Conservation (phyloP, 2,888 invertebrate species). For the Oxytorus armatus region DNA sequence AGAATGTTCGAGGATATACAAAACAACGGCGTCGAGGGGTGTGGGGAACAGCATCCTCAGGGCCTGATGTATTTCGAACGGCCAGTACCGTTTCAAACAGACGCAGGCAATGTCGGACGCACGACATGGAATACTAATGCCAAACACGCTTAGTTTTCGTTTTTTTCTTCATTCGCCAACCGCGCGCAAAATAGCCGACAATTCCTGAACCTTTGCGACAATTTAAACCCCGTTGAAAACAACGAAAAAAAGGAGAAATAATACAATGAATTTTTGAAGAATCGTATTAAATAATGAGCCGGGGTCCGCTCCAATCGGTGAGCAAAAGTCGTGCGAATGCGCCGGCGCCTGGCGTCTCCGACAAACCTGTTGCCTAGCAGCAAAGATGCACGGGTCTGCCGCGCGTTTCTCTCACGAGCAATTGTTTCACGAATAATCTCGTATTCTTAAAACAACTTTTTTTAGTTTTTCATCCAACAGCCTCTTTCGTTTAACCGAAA, state of each 20-base stretch:
- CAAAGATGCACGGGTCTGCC: conserved; percentile 61
- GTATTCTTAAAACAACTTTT: no score
- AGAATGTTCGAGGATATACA: conserved; percentile 1
- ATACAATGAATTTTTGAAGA: not conserved
- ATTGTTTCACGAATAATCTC: no score
- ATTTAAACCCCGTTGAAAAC: not conserved
- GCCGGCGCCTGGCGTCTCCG: conserved; percentile 79
- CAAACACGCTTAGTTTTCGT: conserved; percentile 28
- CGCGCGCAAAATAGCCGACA: conserved; percentile 10
- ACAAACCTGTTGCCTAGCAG: conserved; percentile 82
- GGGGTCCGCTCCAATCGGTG: conserved; percentile 52
- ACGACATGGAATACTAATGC: conserved; percentile 79
- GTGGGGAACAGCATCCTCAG: conserved; percentile 49
- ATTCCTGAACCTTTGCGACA: not conserved
- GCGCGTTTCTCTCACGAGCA: conserved; percentile 7
- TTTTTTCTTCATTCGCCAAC: conserved; percentile 7
- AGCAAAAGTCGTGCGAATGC: conserved; percentile 70
- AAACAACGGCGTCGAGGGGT: no score
- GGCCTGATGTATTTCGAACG: conserved; percentile 80
- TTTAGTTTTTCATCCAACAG: conserved; percentile 45
- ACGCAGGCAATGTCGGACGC: conserved; percentile 79
- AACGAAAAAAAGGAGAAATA: not conserved
- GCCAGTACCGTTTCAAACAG: conserved; percentile 75
- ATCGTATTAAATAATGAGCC: conserved; percentile 12
- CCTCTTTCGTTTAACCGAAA: not conserved